Percentiles rank a stretch among this genome's conserved stretches.
Conservation (phyloP, 2,888 invertebrate genomes). For the Tuberolachnus salignus region DNA sequence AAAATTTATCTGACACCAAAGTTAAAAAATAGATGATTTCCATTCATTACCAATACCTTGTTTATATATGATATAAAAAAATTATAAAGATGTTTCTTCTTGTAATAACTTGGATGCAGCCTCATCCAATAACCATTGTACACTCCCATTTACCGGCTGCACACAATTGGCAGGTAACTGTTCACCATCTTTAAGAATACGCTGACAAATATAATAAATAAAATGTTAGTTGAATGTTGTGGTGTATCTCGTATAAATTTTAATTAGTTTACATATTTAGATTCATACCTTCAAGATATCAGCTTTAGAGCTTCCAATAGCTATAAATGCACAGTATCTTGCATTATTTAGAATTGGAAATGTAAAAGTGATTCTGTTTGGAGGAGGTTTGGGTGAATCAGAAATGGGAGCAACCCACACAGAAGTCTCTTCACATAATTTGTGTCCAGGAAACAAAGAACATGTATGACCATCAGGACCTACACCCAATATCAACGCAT, state of each 20-base stretch:
- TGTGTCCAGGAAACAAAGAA: slow-evolving; percentile 89
- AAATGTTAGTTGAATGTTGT: slow-evolving; percentile 1
- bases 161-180: slow-evolving; percentile 79
- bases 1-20: slow-evolving; percentile 35
- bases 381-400: slow-evolving; percentile 97
- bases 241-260: neutral
- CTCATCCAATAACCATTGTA: slow-evolving; percentile 67
- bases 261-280: neutral
- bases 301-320: slow-evolving; percentile 84
- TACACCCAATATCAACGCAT: slow-evolving; percentile 90
- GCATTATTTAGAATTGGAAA: slow-evolving; percentile 89
- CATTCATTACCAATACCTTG: slow-evolving; percentile 24
- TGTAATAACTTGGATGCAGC: slow-evolving; percentile 58
- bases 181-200: slow-evolving; percentile 77
- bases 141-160: slow-evolving; percentile 71
- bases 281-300: slow-evolving; percentile 79
- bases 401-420: slow-evolving; percentile 81
- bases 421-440: slow-evolving; percentile 69
- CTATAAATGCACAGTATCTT: slow-evolving; percentile 80
- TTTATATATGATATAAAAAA: slow-evolving; percentile 4
- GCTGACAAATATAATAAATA: slow-evolving; percentile 67
- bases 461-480: slow-evolving; percentile 99
- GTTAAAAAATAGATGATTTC: slow-evolving; percentile 16
- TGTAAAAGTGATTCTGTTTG: slow-evolving; percentile 87
- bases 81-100: slow-evolving; percentile 50